phyloP scores from a whole-genome alignment of 2,113 vertebrate species.

The Perca flavescens region DNA sequence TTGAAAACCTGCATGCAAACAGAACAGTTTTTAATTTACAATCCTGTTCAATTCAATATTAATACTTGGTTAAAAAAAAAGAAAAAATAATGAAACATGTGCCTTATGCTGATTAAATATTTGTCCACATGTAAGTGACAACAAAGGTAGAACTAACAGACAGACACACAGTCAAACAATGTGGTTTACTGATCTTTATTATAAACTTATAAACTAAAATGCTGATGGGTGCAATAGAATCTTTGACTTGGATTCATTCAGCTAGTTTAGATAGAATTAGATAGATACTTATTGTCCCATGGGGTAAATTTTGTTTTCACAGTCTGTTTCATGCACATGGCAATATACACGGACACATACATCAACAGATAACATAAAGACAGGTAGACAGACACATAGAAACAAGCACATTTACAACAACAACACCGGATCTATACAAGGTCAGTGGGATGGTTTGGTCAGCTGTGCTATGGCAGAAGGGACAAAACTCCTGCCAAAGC shows the following conservation, averaged over 20 bases:
- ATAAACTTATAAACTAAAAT: background rate
- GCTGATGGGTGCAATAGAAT: background rate
- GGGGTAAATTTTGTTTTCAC: too few relatives aligned
- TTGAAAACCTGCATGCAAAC: constrained; percentile 83
- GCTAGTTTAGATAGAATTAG: background rate
- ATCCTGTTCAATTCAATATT: background rate
- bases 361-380: too few relatives aligned
- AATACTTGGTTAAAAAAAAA: background rate
- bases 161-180: background rate
- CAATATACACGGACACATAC: too few relatives aligned
- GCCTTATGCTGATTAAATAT: background rate
- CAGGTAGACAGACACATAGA: too few relatives aligned
- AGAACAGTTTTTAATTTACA: constrained; percentile 23
- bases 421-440: too few relatives aligned
- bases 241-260: background rate
- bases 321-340: too few relatives aligned
- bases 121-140: background rate
- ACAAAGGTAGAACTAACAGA: background rate
- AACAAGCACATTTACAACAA: too few relatives aligned
- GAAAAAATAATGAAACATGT: background rate
- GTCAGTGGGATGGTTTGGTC: too few relatives aligned
- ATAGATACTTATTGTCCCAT: too few relatives aligned
- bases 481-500: too few relatives aligned
- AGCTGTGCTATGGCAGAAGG: too few relatives aligned
- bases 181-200: background rate